phyloP scores from a whole-genome alignment of 2,888 invertebrate genomes.

The Clostera curtula region DNA sequence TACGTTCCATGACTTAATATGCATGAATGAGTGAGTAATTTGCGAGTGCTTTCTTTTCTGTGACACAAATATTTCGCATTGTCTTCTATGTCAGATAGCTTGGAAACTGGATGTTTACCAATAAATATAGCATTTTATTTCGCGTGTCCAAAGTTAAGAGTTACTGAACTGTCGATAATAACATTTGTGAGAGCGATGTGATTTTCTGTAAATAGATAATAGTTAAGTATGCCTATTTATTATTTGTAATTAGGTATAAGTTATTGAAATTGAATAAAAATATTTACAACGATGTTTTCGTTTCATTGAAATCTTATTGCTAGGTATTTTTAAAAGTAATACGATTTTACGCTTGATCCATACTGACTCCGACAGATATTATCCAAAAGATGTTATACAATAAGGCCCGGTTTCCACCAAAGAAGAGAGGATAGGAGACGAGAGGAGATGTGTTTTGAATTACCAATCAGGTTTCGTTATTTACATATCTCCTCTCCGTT shows the following conservation, averaged over 20 bases:
- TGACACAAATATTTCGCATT: conserved; percentile 35
- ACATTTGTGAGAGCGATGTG: conserved; percentile 30
- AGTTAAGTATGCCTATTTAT: conserved; percentile 59
- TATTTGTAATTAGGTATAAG: conserved; percentile 43
- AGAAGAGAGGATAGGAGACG: too few relatives aligned
- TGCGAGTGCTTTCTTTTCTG: conserved; percentile 48
- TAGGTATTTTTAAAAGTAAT: too few relatives aligned
- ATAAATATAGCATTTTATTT: conserved; percentile 10
- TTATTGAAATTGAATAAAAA: conserved; percentile 50
- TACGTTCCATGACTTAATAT: conserved; percentile 46
- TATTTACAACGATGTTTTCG: conserved; percentile 11
- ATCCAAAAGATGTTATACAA: too few relatives aligned
- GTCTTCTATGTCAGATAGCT: conserved; percentile 18
- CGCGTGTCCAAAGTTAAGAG: conserved; percentile 10
- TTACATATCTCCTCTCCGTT: too few relatives aligned
- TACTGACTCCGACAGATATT: too few relatives aligned
- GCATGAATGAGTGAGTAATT: conserved; percentile 29
- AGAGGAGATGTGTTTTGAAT: too few relatives aligned
- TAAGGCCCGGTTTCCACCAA: too few relatives aligned
- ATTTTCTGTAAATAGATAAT: conserved; percentile 62
- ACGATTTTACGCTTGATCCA: too few relatives aligned
- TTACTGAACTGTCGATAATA: conserved; percentile 9
- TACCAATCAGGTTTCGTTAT: too few relatives aligned
- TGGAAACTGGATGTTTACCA: conserved; percentile 22
- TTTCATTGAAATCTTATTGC: conserved; percentile 7